Base-by-base conservation (phyloP, 2,888 invertebrate species). In the Acanthacorydalis orientalis region DNA sequence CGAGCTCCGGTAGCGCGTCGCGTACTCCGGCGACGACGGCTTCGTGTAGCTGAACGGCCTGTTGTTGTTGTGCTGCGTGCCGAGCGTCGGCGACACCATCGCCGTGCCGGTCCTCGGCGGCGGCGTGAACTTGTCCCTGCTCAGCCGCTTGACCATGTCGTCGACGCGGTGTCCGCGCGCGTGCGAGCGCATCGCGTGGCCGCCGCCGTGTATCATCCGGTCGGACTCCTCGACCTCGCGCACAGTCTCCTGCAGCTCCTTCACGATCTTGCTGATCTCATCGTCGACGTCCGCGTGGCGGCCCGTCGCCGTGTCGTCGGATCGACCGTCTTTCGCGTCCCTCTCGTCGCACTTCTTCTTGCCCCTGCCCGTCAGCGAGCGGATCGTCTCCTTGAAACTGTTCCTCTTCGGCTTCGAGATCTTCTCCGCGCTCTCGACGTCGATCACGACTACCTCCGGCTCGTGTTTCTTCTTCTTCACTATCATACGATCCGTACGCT, bases 11-110 rank as follows among this genome's bases (percentile, higher is more conserved):
- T n/a, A n/a, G n/a, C n/a, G n/a, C n/a, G n/a, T n/a, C 16, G 16
- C 7, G 41, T 23, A 41, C 9, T 44, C 11, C 35, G 44, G 34
- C 44, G 33, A 10, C 33, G 10, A 41, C 41, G 44, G 75, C 55
- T 74, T 71, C 4, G 81, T 82, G 56, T 88, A 88, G 1, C 87
- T 88, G 64, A 88, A 88, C 32, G 85, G 87, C 59, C 84, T 78
- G 59, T 83, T 84, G 54, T 75, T 75, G 59, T 84, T 83, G 53
- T 75, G 75, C 31, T 74, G 75, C 40, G 78, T 74, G 53, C 75
- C 74, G 4, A 68, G 66, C 44, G 74, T 67, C 31, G 78, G 75
- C 14, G 75, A 68, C 48, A 80, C 72, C 61, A 80, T 68, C 16
- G 63, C 56, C 39, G 65, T 68, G 23, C 67, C 64, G 57, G 75